Base-by-base conservation (phyloP, 2,797 vertebrate genomes). In the Schizopygopsis malacanthus region DNA sequence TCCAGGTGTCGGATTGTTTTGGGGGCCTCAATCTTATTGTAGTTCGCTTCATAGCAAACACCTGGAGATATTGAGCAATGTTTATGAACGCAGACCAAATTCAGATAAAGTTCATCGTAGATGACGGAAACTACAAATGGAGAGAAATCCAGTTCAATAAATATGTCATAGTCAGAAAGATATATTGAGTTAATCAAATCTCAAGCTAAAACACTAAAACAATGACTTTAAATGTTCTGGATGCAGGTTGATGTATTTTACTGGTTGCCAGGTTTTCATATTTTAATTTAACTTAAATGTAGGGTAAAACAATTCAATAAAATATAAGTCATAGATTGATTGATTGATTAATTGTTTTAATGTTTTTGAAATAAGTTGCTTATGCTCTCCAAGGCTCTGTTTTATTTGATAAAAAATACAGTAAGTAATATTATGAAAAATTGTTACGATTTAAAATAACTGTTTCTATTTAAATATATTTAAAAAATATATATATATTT, bases 31-130 rank as follows among this genome's bases (percentile, higher is more conserved):
- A 87, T 87, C 81, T 83, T 86, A 72, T 43, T 65, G 50, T 28
- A 65, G 43, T 43, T 79, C 0, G 18, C 56, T 70, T 79, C 76
- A 87, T 67, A 41, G 78, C 59, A 28, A 82, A 83, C 85, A 87
- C 82, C 86, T 83, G 86, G 81, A 79, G 33, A 67, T 73, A 50
- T 80, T 87, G 76, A 83, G 81, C 76, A 79, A 79, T 18, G 22
- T n/a, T 83, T 75, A 83, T 63, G 67, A 85, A 83, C 0, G 10
- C 70, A 63, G n/a, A 28, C 52, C 52, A 78, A 79, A 83, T 63
- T 25, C 56, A 33, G 75, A 87, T 70, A 81, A 67, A 83, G 73
- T 52, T 70, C 33, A 50, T 25, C 10, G 45, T 11, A 18, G 18
- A 9, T 39, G 20, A 28, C 41, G 13, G 37, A 78, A 52, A 28